Base-by-base conservation (phyloP, 2,113 vertebrate species). In the Camelus bactrianus region DNA sequence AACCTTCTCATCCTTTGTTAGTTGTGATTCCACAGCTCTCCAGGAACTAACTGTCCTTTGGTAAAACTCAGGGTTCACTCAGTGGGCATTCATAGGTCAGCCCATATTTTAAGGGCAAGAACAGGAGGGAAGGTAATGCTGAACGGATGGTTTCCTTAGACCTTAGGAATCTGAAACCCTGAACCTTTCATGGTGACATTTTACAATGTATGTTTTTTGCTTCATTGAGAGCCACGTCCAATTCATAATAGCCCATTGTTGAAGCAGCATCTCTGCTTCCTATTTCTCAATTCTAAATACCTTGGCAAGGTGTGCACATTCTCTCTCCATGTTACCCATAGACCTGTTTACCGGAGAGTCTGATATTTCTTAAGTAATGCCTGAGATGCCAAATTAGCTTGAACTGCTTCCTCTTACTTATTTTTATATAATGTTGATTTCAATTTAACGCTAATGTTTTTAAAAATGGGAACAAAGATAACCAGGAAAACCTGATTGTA, bases 351-450 rank as follows among this genome's bases (percentile, higher is more conserved):
- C 56, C 26, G 35, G 42, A 81, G 76, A 84, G 65, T 85, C 48
- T 96, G 50, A 82, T 30, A 79, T 93, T 94, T 80, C 75, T 62
- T 73, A 87, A 95, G 32, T 72, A 93, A 92, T 95, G 48, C 20
- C 11, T 79, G 26, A 93, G 64, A 89, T 32, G 32, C 92, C 28
- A 93, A 93, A 89, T 69, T 85, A 94, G 50, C 52, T 95, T 89
- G 48, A 26, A 80, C 30, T 65, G n/a, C 75, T n/a, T 87, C 8
- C 9, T 86, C 77, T 89, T 50, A 82, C 38, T 35, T 94, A 19
- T 92, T 76, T 93, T 92, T 67, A 70, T 52, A 30, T 22, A 80
- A 76, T 48, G 13, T 46, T 77, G 20, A 70, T 65, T 88, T 92
- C 15, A 69, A 70, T 89, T 95, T 94, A n/a, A 64, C 32, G 90